Evolutionary conservation across 2,113 vertebrate genomes (phyloP).

Genomic region (Lepidiolamprologus cunningtoni): DNA sequence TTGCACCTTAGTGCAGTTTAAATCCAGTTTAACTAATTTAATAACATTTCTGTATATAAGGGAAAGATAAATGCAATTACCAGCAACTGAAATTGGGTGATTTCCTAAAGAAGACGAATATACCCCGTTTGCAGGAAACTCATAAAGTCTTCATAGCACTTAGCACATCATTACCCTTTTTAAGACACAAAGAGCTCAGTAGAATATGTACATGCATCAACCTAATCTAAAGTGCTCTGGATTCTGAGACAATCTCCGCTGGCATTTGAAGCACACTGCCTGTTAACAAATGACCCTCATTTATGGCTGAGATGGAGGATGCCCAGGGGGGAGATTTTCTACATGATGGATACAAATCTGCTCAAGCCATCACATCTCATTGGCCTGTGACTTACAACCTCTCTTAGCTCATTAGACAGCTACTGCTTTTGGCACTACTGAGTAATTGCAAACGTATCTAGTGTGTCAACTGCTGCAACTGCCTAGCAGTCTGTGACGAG

Average conservation of each 20-base stretch:
- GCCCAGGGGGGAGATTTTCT: conserved; percentile 23
- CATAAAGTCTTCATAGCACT: background rate
- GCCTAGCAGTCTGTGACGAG: conserved; percentile 23
- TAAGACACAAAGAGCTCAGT: background rate
- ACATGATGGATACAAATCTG: conserved; percentile 51
- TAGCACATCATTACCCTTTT: background rate
- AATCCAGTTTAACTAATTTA: background rate
- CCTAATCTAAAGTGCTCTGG: background rate
- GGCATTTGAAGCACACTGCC: background rate
- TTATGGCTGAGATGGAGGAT: conserved; percentile 2
- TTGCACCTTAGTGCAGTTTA: background rate
- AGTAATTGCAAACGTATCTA: conserved; percentile 24
- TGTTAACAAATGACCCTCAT: conserved; percentile 41
- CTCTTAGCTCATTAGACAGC: conserved; percentile 47
- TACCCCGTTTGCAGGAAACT: background rate
- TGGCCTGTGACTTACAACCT: conserved; percentile 32
- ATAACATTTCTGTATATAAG: background rate
- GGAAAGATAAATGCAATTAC: background rate
- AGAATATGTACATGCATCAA: background rate
- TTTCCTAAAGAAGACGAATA: background rate
- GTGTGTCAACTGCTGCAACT: background rate
- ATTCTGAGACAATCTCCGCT: background rate
- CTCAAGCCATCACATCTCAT: conserved; percentile 35
- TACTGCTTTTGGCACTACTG: conserved; percentile 9
- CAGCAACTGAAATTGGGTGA: background rate